phyloP scores from a whole-genome alignment of 2,888 invertebrate species.

The Tinea semifulvella region DNA sequence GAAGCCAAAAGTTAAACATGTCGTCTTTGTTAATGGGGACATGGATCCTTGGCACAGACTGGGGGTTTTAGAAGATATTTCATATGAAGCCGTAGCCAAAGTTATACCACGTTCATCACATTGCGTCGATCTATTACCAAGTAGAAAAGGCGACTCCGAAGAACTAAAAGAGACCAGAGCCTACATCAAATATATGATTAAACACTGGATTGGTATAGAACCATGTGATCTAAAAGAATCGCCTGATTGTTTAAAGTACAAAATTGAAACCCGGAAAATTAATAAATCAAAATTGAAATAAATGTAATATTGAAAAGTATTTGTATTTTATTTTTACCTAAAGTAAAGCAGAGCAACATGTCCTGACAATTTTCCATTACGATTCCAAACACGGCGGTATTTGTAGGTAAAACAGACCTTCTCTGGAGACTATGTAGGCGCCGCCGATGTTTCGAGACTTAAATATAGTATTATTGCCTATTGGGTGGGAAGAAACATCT shows the following conservation, averaged over 20 bases:
- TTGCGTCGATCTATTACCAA: conserved; percentile 41
- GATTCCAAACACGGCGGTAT: conserved; percentile 15
- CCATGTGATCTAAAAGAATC: conserved; percentile 3
- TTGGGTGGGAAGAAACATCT: conserved; percentile 22
- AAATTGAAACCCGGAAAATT: neutral
- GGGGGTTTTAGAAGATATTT: conserved; percentile 52
- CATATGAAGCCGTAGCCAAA: conserved; percentile 43
- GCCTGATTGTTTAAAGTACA: neutral
- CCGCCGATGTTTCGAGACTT: conserved; percentile 12
- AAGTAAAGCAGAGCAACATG: conserved; percentile 1
- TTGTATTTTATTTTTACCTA: neutral
- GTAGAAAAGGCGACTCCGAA: conserved; percentile 32
- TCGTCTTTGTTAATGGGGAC: conserved; percentile 68
- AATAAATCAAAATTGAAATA: neutral
- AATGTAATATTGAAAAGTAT: neutral
- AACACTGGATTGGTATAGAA: conserved; percentile 38
- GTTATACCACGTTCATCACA: conserved; percentile 40
- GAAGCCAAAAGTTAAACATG: conserved; percentile 55
- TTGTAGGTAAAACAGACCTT: conserved; percentile 12
- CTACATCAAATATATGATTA: conserved; percentile 42
- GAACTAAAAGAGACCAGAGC: conserved; percentile 42
- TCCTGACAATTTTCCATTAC: conserved; percentile 10
- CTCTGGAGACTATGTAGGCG: conserved; percentile 16
- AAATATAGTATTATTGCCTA: conserved; percentile 22
- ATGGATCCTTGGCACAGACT: conserved; percentile 68